Percentiles rank a stretch among this genome's conserved stretches.
Conservation (phyloP, 2,888 invertebrate species). For the Drosophila glabriapex region DNA sequence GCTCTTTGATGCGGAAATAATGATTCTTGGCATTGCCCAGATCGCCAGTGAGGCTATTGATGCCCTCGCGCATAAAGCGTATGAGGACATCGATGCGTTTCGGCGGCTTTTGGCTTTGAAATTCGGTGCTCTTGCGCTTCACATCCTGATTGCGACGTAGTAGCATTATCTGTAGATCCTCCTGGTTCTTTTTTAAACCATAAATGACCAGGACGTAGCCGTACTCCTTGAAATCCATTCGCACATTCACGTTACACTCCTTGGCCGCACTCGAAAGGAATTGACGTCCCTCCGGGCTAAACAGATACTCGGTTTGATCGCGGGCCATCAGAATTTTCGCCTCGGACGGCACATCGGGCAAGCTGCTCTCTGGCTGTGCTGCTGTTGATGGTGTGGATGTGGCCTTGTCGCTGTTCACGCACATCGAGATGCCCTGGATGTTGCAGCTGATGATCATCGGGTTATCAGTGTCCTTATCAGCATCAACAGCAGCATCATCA, state of each 20-base stretch:
- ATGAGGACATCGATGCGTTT: conserved; percentile 81
- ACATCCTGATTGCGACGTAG: conserved; percentile 83
- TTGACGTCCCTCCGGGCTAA: conserved; percentile 85
- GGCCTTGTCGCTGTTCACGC: conserved; percentile 13
- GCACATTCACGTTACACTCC: conserved; percentile 82
- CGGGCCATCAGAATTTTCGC: conserved; percentile 87
- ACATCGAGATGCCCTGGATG: background rate
- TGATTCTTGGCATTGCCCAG: conserved; percentile 87
- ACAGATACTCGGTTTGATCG: conserved; percentile 86
- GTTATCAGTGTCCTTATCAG: conserved; percentile 14
- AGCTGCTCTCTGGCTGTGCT: conserved; percentile 6
- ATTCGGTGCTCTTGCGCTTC: conserved; percentile 69
- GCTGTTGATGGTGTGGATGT: conserved; percentile 71
- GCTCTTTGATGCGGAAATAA: conserved; percentile 85
- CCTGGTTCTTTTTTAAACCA: conserved; percentile 86
- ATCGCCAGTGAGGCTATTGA: conserved; percentile 72
- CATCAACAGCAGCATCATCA: conserved; percentile 18
- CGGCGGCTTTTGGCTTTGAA: conserved; percentile 78
- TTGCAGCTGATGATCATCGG: conserved; percentile 17
- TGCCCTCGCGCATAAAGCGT: conserved; percentile 81
- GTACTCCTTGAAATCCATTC: conserved; percentile 84
- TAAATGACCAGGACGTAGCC: conserved; percentile 86
- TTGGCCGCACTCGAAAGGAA: conserved; percentile 85
- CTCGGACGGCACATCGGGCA: conserved; percentile 74
- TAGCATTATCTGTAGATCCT: conserved; percentile 86